A percentile compares a stretch with the other conserved stretches of the same genome.
These are phyloP conservation scores for Steinernema khuongi DNA, from an alignment of 1,140 invertebrate species.

Conservation along the genomic window DNA sequence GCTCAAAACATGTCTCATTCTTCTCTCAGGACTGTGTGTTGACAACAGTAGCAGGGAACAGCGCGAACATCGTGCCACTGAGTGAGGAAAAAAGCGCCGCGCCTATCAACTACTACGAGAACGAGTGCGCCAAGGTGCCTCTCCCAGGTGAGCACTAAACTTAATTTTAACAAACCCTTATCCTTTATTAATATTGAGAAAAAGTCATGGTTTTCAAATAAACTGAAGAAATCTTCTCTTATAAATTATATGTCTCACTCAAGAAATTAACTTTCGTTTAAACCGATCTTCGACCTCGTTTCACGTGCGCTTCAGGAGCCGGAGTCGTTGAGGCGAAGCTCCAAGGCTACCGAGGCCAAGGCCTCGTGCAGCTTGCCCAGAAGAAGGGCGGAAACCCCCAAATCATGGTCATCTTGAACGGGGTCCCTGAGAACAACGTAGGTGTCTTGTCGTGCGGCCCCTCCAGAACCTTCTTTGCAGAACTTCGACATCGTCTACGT, in stretches of 20 bases:
- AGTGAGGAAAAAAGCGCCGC: slow-evolving; percentile 27
- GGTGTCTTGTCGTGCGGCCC: background rate
- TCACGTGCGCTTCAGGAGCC: slow-evolving; percentile 24
- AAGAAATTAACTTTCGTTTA: too few species aligned
- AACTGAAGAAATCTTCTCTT: too few species aligned
- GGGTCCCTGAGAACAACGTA: slow-evolving; percentile 20
- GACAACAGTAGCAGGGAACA: slow-evolving; percentile 28
- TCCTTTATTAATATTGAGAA: too few species aligned
- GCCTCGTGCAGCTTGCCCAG: slow-evolving; percentile 27
- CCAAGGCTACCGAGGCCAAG: slow-evolving; percentile 30
- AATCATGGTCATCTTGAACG: slow-evolving; percentile 23
- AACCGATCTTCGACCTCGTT: too few species aligned
- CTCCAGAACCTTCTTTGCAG: background rate
- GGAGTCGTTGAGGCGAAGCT: slow-evolving; percentile 33
- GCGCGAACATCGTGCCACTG: slow-evolving; percentile 15
- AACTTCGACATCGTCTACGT: slow-evolving; percentile 10
- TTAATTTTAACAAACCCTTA: background rate
- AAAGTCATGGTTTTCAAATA: too few species aligned
- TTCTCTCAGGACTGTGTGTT: slow-evolving; percentile 32
- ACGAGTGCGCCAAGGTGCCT: slow-evolving; percentile 27
- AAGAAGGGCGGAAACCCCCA: slow-evolving; percentile 20
- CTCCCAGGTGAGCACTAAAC: background rate
- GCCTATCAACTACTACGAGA: slow-evolving; percentile 39
- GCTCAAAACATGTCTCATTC: background rate
- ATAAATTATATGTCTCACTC: too few species aligned